Conservation (phyloP, 2,888 invertebrate genomes). For the Mactromeris polynyma region DNA sequence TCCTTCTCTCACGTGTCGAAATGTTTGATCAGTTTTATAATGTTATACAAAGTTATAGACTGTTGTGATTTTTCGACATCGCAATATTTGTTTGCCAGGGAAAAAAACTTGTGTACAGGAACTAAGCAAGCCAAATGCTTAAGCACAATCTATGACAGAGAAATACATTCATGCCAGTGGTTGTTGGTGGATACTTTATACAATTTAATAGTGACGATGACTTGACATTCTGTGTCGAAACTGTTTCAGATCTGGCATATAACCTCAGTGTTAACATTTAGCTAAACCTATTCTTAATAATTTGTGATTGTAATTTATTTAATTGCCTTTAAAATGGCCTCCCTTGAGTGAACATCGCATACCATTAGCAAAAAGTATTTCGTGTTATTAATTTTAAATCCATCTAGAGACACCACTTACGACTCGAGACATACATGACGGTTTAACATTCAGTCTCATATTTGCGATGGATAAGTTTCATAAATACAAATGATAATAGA, state of each 20-base stretch:
- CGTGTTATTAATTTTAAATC: background rate
- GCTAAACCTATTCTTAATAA: background rate
- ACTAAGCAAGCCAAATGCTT: background rate
- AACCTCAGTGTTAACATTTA: background rate
- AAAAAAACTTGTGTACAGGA: background rate
- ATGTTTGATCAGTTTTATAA: background rate
- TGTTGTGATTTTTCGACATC: background rate
- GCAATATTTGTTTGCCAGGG: background rate
- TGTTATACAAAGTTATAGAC: background rate
- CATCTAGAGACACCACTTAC: background rate
- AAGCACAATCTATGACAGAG: background rate
- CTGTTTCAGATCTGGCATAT: background rate
- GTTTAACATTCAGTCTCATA: too few species aligned
- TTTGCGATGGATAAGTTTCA: background rate
- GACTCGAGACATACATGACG: too few species aligned
- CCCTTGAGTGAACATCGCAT: slow-evolving; percentile 1
- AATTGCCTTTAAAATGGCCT: background rate
- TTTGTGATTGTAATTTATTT: background rate
- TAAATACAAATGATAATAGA: background rate
- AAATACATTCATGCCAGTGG: background rate
- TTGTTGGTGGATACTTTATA: background rate
- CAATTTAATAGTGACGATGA: background rate
- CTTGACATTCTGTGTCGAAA: background rate
- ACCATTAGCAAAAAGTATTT: background rate
- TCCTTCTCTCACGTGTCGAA: background rate